A percentile compares a stretch with the other conserved stretches of the same genome.
Conservation (phyloP, 2,888 invertebrate genomes). For the Lepidocyrtoides sp. region DNA sequence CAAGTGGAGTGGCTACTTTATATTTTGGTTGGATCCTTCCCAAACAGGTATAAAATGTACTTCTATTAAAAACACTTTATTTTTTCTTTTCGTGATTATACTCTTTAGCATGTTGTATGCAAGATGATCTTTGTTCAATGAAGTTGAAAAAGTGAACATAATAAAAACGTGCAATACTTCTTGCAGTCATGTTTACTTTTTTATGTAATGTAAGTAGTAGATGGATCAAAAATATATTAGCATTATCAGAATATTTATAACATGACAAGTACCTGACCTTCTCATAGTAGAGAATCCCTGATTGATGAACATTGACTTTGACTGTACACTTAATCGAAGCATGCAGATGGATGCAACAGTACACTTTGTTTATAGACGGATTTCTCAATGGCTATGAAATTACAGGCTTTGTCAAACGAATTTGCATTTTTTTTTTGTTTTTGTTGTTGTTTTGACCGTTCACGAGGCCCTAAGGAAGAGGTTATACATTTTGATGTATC, state of each 20-base stretch:
- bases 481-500: not conserved
- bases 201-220: not conserved
- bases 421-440: conserved; percentile 39
- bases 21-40: conserved; percentile 16
- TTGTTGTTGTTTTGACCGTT: conserved; percentile 23
- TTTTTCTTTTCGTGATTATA: too few species aligned
- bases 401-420: conserved; percentile 30
- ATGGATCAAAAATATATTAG: not conserved
- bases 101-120: conserved; percentile 30
- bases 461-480: conserved; percentile 52
- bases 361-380: not conserved
- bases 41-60: too few species aligned
- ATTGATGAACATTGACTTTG: conserved; percentile 60
- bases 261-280: conserved; percentile 38
- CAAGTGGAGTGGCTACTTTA: not conserved
- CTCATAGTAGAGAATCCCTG: conserved; percentile 47
- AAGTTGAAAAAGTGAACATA: too few species aligned
- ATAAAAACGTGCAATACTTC: not conserved
- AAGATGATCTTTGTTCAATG: conserved; percentile 61
- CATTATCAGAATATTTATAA: not conserved
- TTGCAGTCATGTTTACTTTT: not conserved
- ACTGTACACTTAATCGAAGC: conserved; percentile 21
- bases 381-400: conserved; percentile 18
- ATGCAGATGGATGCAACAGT: conserved; percentile 1
- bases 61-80: too few species aligned